Percentiles rank a stretch among this genome's conserved stretches.
phyloP scores from a whole-genome alignment of 2,797 vertebrate genomes.

The Menidia menidia region DNA sequence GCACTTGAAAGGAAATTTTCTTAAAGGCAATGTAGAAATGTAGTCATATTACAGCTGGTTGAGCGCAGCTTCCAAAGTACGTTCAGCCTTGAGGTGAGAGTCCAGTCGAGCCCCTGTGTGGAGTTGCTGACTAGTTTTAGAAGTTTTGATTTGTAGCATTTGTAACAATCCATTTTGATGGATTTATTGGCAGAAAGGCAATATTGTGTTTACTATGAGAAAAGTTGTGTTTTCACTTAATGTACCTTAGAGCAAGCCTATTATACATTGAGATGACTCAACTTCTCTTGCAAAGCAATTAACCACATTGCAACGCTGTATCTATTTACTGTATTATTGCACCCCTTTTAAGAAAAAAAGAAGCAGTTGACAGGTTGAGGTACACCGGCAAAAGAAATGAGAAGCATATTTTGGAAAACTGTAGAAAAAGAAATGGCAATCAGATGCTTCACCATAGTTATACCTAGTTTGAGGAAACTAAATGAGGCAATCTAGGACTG shows the following conservation, averaged over 20 bases:
- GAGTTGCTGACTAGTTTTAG: background rate
- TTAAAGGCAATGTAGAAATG: background rate
- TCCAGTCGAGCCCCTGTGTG: background rate
- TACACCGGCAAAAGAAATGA: background rate
- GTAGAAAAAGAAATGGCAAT: too few species aligned
- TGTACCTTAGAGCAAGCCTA: too few species aligned
- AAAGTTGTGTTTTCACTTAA: too few species aligned
- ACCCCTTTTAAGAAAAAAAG: background rate
- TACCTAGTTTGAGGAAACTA: background rate
- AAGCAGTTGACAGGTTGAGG: background rate
- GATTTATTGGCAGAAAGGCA: too few species aligned
- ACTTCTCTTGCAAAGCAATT: background rate
- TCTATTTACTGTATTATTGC: background rate
- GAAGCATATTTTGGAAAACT: background rate
- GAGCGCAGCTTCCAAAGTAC: background rate
- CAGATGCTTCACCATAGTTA: too few species aligned
- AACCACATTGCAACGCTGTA: background rate
- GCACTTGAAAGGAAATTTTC: too few species aligned
- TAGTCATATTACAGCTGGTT: constrained; percentile 1
- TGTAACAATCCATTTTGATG: too few species aligned
- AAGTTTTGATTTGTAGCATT: too few species aligned
- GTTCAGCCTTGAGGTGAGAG: too few species aligned
- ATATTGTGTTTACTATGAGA: too few species aligned
- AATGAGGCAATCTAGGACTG: background rate
- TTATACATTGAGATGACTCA: too few species aligned